These are phyloP conservation scores for Mycetomoellerius zeteki DNA, from an alignment of 1,140 invertebrate species.

Conservation along the genomic window DNA sequence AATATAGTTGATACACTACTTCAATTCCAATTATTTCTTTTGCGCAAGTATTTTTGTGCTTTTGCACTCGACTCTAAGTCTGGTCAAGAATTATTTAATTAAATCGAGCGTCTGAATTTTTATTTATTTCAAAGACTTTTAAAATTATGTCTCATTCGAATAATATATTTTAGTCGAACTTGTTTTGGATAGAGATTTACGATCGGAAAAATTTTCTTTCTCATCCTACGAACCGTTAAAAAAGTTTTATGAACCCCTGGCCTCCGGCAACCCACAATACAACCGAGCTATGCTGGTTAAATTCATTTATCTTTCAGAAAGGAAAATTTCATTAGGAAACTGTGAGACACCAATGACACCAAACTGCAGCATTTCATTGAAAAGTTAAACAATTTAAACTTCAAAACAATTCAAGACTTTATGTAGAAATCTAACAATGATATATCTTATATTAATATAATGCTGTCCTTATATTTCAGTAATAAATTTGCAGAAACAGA, in stretches of 20 bases:
- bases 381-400: not conserved
- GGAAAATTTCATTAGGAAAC: conserved; percentile 20
- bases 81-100: not conserved
- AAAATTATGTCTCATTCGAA: not conserved
- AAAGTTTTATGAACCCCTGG: not conserved
- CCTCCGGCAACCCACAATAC: not conserved
- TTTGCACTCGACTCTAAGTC: not conserved
- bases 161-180: not conserved
- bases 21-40: not conserved
- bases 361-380: not conserved
- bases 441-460: not conserved
- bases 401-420: conserved; percentile 2
- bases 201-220: not conserved
- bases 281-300: not conserved
- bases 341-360: not conserved
- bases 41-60: not conserved
- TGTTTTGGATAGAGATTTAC: not conserved
- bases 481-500: not conserved
- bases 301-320: conserved; percentile 12
- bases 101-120: not conserved
- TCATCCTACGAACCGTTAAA: not conserved
- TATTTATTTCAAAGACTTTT: not conserved
- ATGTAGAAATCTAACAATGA: not conserved
- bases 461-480: not conserved
- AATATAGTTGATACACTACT: not conserved